phyloP scores from a whole-genome alignment of 2,888 invertebrate genomes.

The Mesorhabditis belari region DNA sequence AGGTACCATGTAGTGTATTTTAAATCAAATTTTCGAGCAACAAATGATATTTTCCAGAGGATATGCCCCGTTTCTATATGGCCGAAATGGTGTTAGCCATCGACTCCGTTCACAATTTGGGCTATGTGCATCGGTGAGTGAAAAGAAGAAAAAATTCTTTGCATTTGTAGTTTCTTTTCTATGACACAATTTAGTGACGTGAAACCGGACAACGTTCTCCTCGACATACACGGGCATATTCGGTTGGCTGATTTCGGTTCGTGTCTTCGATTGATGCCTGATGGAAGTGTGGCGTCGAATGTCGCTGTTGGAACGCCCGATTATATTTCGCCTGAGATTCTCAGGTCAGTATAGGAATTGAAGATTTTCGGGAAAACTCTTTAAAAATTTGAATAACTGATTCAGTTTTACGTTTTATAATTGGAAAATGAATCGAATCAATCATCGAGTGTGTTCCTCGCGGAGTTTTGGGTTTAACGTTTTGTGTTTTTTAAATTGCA shows the following conservation, averaged over 20 bases:
- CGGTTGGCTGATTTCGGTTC: constrained; percentile 96
- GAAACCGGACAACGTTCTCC: constrained; percentile 93
- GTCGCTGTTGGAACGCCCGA: constrained; percentile 99
- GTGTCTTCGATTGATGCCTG: constrained; percentile 56
- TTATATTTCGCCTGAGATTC: constrained; percentile 97
- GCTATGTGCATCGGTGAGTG: constrained; percentile 81
- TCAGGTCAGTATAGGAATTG: constrained; percentile 72
- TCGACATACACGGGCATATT: constrained; percentile 94
- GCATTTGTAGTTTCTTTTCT: constrained; percentile 59
- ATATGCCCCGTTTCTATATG: constrained; percentile 63
- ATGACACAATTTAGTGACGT: too few species aligned
- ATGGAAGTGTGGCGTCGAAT: constrained; percentile 59
- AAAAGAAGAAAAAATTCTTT: not conserved
- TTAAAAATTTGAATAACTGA: constrained; percentile 41
- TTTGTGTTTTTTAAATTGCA: too few species aligned
- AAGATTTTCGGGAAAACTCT: too few species aligned
- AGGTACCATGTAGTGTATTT: too few species aligned
- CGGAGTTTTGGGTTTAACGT: too few species aligned
- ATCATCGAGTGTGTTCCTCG: too few species aligned
- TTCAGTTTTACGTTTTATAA: too few species aligned
- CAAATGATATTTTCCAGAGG: too few species aligned
- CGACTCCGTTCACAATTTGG: constrained; percentile 86
- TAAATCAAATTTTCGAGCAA: too few species aligned
- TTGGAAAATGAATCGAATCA: too few species aligned
- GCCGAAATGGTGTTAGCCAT: constrained; percentile 94